Percentiles rank a stretch among this genome's conserved stretches.
Evolutionary conservation across 2,113 vertebrate genomes (phyloP).

Genomic region (Archilochus colubris): DNA sequence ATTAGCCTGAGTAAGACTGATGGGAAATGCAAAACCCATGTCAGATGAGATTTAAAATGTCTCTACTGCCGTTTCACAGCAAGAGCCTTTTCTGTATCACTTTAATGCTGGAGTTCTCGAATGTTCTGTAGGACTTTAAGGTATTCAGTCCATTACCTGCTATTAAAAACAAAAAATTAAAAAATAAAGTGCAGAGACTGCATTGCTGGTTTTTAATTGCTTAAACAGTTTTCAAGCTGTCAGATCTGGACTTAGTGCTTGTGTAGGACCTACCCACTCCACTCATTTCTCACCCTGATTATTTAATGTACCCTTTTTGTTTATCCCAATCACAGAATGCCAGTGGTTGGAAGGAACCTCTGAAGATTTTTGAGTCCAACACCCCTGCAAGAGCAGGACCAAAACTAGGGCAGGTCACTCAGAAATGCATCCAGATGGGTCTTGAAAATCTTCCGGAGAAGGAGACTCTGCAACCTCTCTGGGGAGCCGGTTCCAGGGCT

Average conservation of each 20-base stretch:
- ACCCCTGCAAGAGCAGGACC: no score
- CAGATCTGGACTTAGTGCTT: neutral
- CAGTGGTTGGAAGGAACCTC: no score
- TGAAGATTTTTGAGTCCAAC: no score
- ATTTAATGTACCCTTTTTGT: neutral
- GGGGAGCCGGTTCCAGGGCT: no score
- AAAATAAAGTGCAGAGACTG: neutral
- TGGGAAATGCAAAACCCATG: neutral
- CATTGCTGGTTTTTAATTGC: neutral
- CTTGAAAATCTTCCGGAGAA: no score
- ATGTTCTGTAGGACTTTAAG: neutral
- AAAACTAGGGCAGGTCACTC: no score
- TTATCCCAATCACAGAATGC: neutral
- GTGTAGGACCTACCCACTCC: neutral
- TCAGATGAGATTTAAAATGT: neutral
- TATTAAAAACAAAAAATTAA: neutral
- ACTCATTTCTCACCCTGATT: neutral
- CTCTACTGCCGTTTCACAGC: neutral
- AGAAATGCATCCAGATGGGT: no score
- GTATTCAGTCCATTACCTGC: neutral
- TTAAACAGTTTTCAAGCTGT: neutral
- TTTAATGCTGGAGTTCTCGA: neutral
- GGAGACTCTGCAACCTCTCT: no score
- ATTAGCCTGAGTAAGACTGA: neutral
- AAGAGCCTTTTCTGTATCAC: neutral